Evolutionary conservation across 35 echinoderm and acorn worm species (phyloP), one percentile per base, ranked within the genome.

Genomic region (Apostichopus japonicus): DNA sequence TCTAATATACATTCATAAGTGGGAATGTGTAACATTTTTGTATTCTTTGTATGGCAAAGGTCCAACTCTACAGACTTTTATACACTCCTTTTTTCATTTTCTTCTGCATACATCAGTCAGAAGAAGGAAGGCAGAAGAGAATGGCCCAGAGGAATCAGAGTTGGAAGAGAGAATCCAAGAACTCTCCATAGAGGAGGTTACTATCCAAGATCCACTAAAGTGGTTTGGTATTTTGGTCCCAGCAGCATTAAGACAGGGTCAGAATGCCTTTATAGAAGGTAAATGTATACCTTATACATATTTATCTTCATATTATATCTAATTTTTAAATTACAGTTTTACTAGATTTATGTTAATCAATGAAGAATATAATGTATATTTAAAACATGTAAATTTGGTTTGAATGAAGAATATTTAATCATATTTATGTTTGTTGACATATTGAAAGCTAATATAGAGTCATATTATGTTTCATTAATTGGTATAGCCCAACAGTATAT

Each of bases 221-320:
- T 90, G 88, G 88, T 90, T 90, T 77, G 88, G 88, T 77, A 90
- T 90, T 70, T 62, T 90, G 15, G 88, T 90, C 11, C 88, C 88
- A 56, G 88, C 88, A 15, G 88, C 88, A 19, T 22, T 90, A 15
- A 90, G 88, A 19, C 88, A 90, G 88, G 73, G 88, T 55, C 88
- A 90, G 71, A 53, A 24, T 13, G 22, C 88, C 8, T 90, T 90
- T 77, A 78, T 90, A 77, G 14, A 75, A 77, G 88, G 88, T 87
- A 44, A 62, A 13, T 5, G 65, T 24, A 19, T 67, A 0, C 63
- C 11, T 17, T 4, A 67, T 0, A 67, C 2, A 44, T 4, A 44
- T 44, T 2, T 33, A 33, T 59, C 0, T 59, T 5, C 0, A 59
- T 59, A 7, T 59, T 13, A 13, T 5, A 59, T 59, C 57, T 59